Evolutionary conservation across 2,888 invertebrate genomes (phyloP).

Genomic region (Hirtodrosophila alboralis): DNA sequence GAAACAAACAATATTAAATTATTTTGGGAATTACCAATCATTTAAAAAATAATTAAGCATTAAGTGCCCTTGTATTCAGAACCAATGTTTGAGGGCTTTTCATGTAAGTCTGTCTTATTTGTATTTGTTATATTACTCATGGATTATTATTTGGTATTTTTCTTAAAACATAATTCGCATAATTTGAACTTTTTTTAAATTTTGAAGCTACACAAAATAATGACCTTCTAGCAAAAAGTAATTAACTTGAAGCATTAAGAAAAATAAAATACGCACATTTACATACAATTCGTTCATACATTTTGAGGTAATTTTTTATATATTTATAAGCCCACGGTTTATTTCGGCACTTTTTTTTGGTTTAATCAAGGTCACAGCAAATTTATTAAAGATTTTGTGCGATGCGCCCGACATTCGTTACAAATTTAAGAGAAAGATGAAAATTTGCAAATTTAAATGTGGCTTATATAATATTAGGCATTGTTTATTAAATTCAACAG

Average conservation of each 20-base stretch:
- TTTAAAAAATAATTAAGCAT: background rate
- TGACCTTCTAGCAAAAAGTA: conserved; percentile 44
- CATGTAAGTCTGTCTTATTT: background rate
- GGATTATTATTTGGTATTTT: conserved; percentile 7
- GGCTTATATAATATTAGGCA: conserved; percentile 42
- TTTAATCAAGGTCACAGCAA: conserved; percentile 58
- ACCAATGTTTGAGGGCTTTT: background rate
- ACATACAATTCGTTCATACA: conserved; percentile 38
- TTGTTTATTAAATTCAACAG: conserved; percentile 7
- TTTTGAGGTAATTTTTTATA: conserved; percentile 11
- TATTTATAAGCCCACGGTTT: conserved; percentile 29
- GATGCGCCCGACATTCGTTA: conserved; percentile 23
- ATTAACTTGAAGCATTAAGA: conserved; percentile 51
- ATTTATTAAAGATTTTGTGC: conserved; percentile 38
- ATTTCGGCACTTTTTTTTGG: conserved; percentile 21
- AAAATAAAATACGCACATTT: conserved; percentile 32
- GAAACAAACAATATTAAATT: no score
- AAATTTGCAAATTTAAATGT: conserved; percentile 14
- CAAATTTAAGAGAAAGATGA: conserved; percentile 15
- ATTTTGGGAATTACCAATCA: conserved; percentile 1
- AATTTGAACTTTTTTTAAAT: background rate
- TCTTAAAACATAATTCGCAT: conserved; percentile 16
- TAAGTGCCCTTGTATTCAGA: no score
- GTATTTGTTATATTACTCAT: conserved; percentile 1
- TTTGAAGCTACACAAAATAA: conserved; percentile 15